phyloP scores from a whole-genome alignment of 1,140 invertebrate genomes.

The Macrotrachela quadricornifera region DNA sequence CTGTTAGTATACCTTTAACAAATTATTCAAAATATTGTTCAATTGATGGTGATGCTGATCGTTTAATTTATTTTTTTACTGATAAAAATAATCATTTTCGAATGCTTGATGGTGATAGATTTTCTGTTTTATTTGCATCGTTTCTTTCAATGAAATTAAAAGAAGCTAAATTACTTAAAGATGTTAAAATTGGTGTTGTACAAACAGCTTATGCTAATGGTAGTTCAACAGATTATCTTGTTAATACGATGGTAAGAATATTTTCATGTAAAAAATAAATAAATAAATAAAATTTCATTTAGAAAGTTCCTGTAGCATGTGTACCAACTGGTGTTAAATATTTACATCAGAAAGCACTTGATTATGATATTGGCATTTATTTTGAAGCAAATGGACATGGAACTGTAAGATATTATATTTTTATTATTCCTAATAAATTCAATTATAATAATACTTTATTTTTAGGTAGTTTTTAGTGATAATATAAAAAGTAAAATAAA shows the following conservation, averaged over 20 bases:
- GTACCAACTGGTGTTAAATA: constrained; percentile 91
- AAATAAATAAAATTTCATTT: constrained; percentile 6
- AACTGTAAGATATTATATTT: constrained; percentile 36
- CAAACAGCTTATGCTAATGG: constrained; percentile 98
- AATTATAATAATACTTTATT: too few species aligned
- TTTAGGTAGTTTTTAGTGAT: too few species aligned
- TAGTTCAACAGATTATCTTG: constrained; percentile 73
- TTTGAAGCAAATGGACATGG: constrained; percentile 99
- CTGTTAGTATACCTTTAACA: constrained; percentile 35
- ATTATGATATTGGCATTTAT: constrained; percentile 87
- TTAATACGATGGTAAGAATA: constrained; percentile 45
- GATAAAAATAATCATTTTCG: constrained; percentile 26
- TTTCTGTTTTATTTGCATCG: constrained; percentile 43
- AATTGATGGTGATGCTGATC: constrained; percentile 89
- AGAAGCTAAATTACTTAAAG: constrained; percentile 36
- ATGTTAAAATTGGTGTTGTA: constrained; percentile 58
- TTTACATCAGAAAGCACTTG: constrained; percentile 64
- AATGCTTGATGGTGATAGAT: constrained; percentile 71
- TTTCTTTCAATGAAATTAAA: constrained; percentile 53
- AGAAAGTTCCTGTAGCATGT: constrained; percentile 67
- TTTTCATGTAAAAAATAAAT: not conserved
- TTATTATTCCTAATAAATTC: too few species aligned
- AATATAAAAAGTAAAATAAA: too few species aligned
- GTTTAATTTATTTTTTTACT: constrained; percentile 73
- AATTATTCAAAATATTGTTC: constrained; percentile 5